Evolutionary conservation across 2,113 vertebrate species (phyloP).

Genomic region (Rostratula benghalensis): DNA sequence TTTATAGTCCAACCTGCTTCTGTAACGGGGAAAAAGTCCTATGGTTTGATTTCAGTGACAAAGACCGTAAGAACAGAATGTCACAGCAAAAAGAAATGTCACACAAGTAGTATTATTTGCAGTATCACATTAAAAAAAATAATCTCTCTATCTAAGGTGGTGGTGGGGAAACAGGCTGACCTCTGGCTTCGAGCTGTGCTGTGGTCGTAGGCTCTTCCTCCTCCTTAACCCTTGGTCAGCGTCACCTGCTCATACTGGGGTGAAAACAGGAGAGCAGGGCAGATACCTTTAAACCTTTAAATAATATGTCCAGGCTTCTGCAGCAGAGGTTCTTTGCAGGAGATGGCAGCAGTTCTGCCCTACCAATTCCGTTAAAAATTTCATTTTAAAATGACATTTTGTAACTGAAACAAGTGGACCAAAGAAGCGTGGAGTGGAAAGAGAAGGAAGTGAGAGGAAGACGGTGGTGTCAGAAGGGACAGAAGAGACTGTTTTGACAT

Average conservation of each 20-base stretch:
- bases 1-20: background rate
- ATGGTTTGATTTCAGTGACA: background rate
- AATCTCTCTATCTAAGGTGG: background rate
- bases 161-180: background rate
- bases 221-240: background rate
- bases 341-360: background rate
- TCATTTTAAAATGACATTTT: background rate
- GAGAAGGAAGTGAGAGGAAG: background rate
- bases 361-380: background rate
- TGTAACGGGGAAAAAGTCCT: background rate
- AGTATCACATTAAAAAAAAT: background rate
- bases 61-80: background rate
- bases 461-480: background rate
- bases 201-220: background rate
- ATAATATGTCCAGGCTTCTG: background rate
- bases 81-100: background rate
- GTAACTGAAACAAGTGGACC: slow-evolving; percentile 21
- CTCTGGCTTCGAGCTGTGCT: background rate
- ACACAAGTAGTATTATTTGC: background rate
- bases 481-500: background rate
- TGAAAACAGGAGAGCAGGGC: background rate
- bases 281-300: background rate
- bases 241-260: background rate
- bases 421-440: background rate
- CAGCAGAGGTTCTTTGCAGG: background rate